Conservation (phyloP, 2,797 vertebrate species). For the Spinibarbus caldwelli region DNA sequence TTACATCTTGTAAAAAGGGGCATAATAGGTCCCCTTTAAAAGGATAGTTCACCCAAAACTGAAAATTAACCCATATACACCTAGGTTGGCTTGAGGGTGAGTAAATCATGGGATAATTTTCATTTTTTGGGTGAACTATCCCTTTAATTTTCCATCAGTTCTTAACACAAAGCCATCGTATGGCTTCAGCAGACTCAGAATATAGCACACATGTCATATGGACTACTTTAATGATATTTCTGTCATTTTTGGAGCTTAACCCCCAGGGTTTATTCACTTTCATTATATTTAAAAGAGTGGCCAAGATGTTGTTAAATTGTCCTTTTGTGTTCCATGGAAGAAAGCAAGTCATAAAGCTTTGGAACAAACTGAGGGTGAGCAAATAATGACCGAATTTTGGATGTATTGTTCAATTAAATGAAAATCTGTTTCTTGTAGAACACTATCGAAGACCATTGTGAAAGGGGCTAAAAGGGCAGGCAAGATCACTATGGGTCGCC, state of each 20-base stretch:
- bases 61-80: too few species aligned
- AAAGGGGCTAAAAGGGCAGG: slow-evolving; percentile 95
- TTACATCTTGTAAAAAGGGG: too few species aligned
- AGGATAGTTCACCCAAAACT: too few species aligned
- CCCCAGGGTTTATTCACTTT: not conserved
- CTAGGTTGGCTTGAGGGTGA: not conserved
- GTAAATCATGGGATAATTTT: not conserved
- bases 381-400: not conserved
- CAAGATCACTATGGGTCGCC: slow-evolving; percentile 97
- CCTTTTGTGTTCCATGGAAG: not conserved
- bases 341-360: not conserved
- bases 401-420: slow-evolving; percentile 24
- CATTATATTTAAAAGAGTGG: not conserved
- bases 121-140: not conserved
- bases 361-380: not conserved
- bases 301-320: slow-evolving; percentile 11
- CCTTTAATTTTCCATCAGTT: not conserved
- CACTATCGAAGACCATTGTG: slow-evolving; percentile 95
- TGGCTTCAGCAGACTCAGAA: not conserved
- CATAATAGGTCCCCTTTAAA: too few species aligned
- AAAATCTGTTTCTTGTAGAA: slow-evolving; percentile 73
- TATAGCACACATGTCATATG: not conserved
- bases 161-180: not conserved
- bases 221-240: not conserved
- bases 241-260: not conserved